A percentile compares a stretch with the other conserved stretches of the same genome.
phyloP scores from a whole-genome alignment of 1,140 invertebrate species.

The Drosophila insularis region DNA sequence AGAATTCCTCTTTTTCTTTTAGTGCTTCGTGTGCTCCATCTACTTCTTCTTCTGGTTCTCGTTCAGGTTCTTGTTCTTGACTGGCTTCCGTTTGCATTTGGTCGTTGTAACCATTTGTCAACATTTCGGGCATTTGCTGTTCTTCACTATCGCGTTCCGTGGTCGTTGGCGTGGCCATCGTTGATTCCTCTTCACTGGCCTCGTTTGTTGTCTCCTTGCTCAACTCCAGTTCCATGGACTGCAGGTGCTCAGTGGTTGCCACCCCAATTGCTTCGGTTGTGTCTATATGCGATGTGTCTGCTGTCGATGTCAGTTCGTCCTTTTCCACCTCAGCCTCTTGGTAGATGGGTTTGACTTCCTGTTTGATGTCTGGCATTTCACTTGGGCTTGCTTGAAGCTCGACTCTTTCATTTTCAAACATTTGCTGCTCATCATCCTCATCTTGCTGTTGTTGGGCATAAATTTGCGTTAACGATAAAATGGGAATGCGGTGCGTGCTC shows the following conservation, averaged over 20 bases:
- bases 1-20: background rate
- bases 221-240: background rate
- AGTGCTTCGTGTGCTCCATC: background rate
- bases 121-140: slow-evolving; percentile 65
- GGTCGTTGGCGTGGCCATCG: slow-evolving; percentile 27
- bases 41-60: background rate
- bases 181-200: slow-evolving; percentile 32
- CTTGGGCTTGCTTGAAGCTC: slow-evolving; percentile 41
- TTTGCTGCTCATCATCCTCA: slow-evolving; percentile 58
- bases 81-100: slow-evolving; percentile 35
- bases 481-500: slow-evolving; percentile 46
- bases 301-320: background rate
- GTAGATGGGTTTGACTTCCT: slow-evolving; percentile 31
- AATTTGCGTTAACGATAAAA: slow-evolving; percentile 72
- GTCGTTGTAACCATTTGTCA: slow-evolving; percentile 69
- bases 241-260: slow-evolving; percentile 22
- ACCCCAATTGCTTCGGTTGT: slow-evolving; percentile 12
- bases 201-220: slow-evolving; percentile 39
- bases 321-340: slow-evolving; percentile 6
- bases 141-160: slow-evolving; percentile 42
- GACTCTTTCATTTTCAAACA: slow-evolving; percentile 47
- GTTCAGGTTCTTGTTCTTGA: background rate
- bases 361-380: slow-evolving; percentile 26
- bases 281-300: slow-evolving; percentile 13
- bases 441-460: slow-evolving; percentile 75